Conservation (phyloP, 2,888 invertebrate genomes). For the Epicampocera succincta region DNA sequence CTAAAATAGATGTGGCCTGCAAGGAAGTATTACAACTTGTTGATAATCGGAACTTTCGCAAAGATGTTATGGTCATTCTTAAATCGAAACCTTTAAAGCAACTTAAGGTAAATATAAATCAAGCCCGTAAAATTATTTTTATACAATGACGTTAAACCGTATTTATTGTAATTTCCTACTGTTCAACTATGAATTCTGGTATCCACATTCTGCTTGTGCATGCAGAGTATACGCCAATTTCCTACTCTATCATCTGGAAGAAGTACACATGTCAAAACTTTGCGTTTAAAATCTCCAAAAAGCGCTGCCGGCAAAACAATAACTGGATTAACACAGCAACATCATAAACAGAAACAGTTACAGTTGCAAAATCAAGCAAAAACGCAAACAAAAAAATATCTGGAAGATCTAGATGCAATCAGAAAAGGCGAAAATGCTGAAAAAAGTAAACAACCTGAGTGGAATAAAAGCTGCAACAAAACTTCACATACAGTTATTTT, state of each 20-base stretch:
- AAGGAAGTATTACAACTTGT: constrained; percentile 85
- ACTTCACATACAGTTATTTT: constrained; percentile 42
- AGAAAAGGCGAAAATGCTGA: constrained; percentile 26
- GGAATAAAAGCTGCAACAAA: constrained; percentile 41
- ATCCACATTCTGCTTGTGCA: background rate
- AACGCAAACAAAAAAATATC: constrained; percentile 51
- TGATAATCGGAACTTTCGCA: constrained; percentile 85
- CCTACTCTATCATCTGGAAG: constrained; percentile 75
- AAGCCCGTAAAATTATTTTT: background rate
- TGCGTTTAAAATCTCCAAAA: constrained; percentile 80
- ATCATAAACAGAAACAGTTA: constrained; percentile 33
- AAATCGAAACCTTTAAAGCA: constrained; percentile 83
- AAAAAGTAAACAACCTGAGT: constrained; percentile 32
- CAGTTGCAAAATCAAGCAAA: constrained; percentile 37
- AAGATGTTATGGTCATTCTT: constrained; percentile 86
- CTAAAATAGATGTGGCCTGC: constrained; percentile 84
- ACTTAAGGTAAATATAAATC: constrained; percentile 72
- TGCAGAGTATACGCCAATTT: constrained; percentile 77
- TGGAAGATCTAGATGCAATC: constrained; percentile 45
- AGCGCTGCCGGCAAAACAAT: constrained; percentile 64
- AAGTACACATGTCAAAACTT: constrained; percentile 73
- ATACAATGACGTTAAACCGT: no score
- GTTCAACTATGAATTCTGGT: no score
- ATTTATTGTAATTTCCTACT: no score
- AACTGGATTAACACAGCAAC: constrained; percentile 57